Base-by-base conservation (phyloP, 2,797 vertebrate species). In the Urosaurus nigricauda region DNA sequence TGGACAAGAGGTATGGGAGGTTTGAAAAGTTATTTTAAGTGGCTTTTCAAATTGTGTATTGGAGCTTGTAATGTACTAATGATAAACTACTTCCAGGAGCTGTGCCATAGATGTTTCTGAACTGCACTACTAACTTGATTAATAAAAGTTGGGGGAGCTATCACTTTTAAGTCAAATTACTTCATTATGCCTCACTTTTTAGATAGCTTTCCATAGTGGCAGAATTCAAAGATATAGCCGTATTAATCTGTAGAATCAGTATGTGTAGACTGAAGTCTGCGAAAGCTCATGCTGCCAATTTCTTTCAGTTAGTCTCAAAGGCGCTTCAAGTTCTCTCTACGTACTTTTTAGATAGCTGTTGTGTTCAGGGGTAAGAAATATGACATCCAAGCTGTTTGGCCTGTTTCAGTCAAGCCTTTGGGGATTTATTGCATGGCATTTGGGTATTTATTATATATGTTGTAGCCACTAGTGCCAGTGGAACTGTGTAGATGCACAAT, bases 1-100 rank as follows among this genome's bases (percentile, higher is more conserved):
- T 99, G 96, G 98, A 99, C 87, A 99, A 99, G 95, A 99, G 99
- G 99, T 98, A 96, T 77, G 92, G 51, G 83, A 74, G 83, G 12
- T 51, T 87, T 93, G 82, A 56, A 88, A 89, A 37, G 92, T 65
- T 0, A 0, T 1, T 19, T 79, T 90, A 0, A 9, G 29, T 2
- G 0, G 0, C 63, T 83, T 60, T 78, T 37, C 63, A 68, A 13
- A 83, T 53, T 68, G 26, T 40, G 43, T 21, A 14, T 26, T 83
- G 12, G 19, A 65, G 13, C 26, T 26, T 19, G 32, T 32, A 11
- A 32, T 47, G 13, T 82, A 60, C 37, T 19, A 81, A 35, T 13
- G 53, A 6, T 56, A 85, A 32, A 63, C 47, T 77, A 6, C 4
- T 84, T 73, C 37, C 12, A 56, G 43, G 43, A 40, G 19, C 26